Evolutionary conservation across 2,113 vertebrate species (phyloP).

Genomic region (Pachyramphus minor): DNA sequence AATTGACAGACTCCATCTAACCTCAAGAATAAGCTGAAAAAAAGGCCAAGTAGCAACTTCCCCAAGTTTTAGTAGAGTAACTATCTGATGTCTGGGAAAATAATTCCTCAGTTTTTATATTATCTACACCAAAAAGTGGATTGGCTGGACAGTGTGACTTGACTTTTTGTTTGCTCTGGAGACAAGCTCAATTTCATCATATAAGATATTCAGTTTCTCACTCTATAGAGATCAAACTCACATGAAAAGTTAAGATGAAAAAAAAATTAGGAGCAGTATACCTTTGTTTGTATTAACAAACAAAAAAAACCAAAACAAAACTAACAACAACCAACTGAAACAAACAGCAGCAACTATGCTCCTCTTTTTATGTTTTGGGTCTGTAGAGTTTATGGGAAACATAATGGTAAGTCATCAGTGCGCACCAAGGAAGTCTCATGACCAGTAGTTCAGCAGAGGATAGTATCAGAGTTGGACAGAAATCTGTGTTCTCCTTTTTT

Average conservation of each 20-base stretch:
- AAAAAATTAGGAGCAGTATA: background rate
- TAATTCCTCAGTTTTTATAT: background rate
- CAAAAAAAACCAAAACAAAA: background rate
- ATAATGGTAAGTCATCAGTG: background rate
- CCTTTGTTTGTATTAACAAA: background rate
- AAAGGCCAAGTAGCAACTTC: background rate
- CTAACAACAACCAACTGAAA: background rate
- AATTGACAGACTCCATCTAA: background rate
- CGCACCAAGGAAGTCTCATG: background rate
- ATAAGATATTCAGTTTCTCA: background rate
- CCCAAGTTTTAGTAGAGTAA: background rate
- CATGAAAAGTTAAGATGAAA: background rate
- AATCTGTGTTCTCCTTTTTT: background rate
- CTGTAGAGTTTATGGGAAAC: background rate
- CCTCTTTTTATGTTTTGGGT: background rate
- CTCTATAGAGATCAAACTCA: background rate
- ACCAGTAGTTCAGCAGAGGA: background rate
- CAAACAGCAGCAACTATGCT: background rate
- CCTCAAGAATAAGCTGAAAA: background rate
- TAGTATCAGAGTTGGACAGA: background rate
- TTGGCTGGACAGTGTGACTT: background rate
- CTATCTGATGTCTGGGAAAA: background rate
- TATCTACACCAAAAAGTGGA: background rate
- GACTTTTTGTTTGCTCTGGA: background rate
- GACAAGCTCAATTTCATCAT: background rate